These are phyloP conservation scores for Epinephelus lanceolatus DNA, from an alignment of 2,113 vertebrate species.

Conservation along the genomic window DNA sequence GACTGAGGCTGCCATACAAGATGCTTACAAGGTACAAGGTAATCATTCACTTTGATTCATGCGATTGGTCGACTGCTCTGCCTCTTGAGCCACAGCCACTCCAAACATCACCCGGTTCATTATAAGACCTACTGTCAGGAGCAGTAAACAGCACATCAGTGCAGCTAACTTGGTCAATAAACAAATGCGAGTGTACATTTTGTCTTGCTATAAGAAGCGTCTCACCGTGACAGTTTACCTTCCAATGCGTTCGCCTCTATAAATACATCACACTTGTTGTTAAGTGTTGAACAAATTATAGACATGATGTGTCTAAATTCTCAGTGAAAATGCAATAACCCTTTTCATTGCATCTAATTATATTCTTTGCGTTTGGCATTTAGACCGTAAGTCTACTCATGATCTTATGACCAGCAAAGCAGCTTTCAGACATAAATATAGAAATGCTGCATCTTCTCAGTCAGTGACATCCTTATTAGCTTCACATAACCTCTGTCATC, in stretches of 20 bases:
- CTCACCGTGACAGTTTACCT: not conserved
- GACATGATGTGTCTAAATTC: not conserved
- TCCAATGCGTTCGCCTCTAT: not conserved
- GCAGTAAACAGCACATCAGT: not conserved
- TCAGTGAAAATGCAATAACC: constrained; percentile 19
- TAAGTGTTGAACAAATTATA: not conserved
- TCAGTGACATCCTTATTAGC: not conserved
- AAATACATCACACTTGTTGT: not conserved
- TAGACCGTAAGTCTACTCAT: not conserved
- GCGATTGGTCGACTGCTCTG: too few relatives aligned
- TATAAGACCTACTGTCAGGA: too few relatives aligned
- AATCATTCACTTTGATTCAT: too few relatives aligned
- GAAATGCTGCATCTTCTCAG: not conserved
- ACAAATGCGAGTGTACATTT: not conserved
- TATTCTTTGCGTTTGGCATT: not conserved
- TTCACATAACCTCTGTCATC: not conserved
- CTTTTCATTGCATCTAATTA: not conserved
- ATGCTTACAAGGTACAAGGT: too few relatives aligned
- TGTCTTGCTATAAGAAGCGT: not conserved
- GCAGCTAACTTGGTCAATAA: not conserved
- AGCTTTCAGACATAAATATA: not conserved
- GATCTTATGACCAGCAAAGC: constrained; percentile 2
- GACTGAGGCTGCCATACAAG: too few relatives aligned
- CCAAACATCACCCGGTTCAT: too few relatives aligned
- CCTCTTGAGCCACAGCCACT: too few relatives aligned